Base-by-base conservation (phyloP, 2,113 vertebrate genomes). In the Sebastes schlegelii region DNA sequence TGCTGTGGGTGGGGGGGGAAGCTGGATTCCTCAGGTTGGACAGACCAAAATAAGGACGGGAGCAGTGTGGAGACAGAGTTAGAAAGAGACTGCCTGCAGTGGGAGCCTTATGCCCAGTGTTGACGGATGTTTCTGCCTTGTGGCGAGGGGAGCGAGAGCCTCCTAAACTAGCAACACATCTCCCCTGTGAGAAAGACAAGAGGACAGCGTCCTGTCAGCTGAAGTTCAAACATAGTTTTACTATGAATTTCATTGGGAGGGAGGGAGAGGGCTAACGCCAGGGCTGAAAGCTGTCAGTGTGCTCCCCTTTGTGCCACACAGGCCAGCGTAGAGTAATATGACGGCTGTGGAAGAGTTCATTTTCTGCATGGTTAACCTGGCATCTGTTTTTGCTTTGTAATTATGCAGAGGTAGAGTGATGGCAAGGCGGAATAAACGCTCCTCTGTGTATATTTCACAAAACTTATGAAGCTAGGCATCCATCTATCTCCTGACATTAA, bases 281-380 rank as follows among this genome's bases (percentile, higher is more conserved):
- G 64, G 86, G 57, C 74, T 68, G 76, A 86, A 73, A 88, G 80
- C 85, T 92, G 91, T 88, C 88, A 86, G 68, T 21, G 65, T 54
- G 85, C 83, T 74, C 77, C 83, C 74, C 77, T 86, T 73, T 75
- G 83, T 89, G 86, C 85, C 90, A 91, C 82, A 60, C 80, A 88
- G 85, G 86, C 79, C 88, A 79, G 67, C 6, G 62, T 60, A 58
- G 82, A 89, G 76, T 78, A 82, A 87, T 68, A 80, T 80, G 80
- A 90, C 66, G 87, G 81, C 84, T 51, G 83, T 49, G 74, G 86
- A 87, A 88, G 84, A 86, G 86, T 93, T 94, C 90, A 91, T 93
- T 94, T 93, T 95, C 94, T 95, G 94, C 94, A 91, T 93, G 94
- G 92, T 93, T 94, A 92, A 85, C 90, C 91, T 90, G 92, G 92